Evolutionary conservation across 1,140 invertebrate species (phyloP).

Genomic region (Drosophila melanogaster): Release_6_plus_ISO1_MT NT_033779.5:9657501-9658000

Average conservation of each 20-base stretch:
- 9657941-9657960: conserved; percentile 42
- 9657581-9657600: conserved; percentile 4
- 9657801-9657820: neutral
- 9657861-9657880: conserved; percentile 46
- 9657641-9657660: conserved; percentile 9
- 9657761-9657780: conserved; percentile 57
- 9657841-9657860: conserved; percentile 8
- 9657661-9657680: conserved; percentile 57
- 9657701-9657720: conserved; percentile 66
- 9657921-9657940: conserved; percentile 44
- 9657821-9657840: neutral
- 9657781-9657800: conserved; percentile 71
- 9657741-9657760: conserved; percentile 31
- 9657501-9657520: neutral
- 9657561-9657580: conserved; percentile 11
- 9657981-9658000: conserved; percentile 1
- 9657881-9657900: conserved; percentile 71
- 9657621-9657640: conserved; percentile 1
- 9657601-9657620: neutral
- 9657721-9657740: conserved; percentile 71
- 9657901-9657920: conserved; percentile 31
- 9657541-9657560: neutral
- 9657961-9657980: conserved; percentile 17
- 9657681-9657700: conserved; percentile 13
- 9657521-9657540: conserved; percentile 1